Percentiles rank a stretch among this genome's conserved stretches.
phyloP scores from a whole-genome alignment of 2,113 vertebrate genomes.

The Nibea coibor region DNA sequence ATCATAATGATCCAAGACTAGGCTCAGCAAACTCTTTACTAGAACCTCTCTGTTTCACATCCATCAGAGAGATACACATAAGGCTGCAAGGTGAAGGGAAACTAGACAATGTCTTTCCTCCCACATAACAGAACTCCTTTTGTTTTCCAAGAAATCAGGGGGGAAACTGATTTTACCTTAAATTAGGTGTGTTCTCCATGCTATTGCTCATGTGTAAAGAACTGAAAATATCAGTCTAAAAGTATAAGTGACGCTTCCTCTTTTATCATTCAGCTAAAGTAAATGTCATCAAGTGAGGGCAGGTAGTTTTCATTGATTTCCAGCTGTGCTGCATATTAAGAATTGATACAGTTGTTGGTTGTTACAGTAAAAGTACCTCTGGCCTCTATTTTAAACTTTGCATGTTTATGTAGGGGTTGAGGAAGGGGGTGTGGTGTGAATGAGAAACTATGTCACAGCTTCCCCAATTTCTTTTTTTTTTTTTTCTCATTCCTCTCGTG shows the following conservation, averaged over 20 bases:
- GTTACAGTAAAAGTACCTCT: slow-evolving; percentile 22
- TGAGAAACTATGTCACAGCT: slow-evolving; percentile 64
- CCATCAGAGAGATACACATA: slow-evolving; percentile 38
- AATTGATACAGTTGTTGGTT: background rate
- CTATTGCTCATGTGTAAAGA: background rate
- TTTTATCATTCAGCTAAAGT: background rate
- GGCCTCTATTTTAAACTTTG: slow-evolving; percentile 57
- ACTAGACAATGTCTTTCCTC: slow-evolving; percentile 29
- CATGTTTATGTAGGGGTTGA: slow-evolving; percentile 39
- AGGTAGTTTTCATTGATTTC: slow-evolving; percentile 14
- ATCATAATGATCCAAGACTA: background rate
- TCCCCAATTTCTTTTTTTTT: slow-evolving; percentile 54
- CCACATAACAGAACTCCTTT: slow-evolving; percentile 41
- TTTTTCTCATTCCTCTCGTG: background rate
- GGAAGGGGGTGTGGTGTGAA: slow-evolving; percentile 52
- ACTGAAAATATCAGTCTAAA: background rate
- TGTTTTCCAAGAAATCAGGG: slow-evolving; percentile 28
- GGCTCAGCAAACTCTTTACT: background rate
- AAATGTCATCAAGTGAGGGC: background rate
- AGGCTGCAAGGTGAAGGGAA: slow-evolving; percentile 54
- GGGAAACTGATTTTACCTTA: slow-evolving; percentile 29
- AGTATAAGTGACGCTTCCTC: background rate
- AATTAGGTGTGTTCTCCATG: slow-evolving; percentile 8
- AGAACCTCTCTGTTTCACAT: slow-evolving; percentile 30
- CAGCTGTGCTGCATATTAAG: background rate